Evolutionary conservation across 2,113 vertebrate species (phyloP), one percentile per base, ranked within the genome.

Genomic region (Cyanoderma ruficeps): DNA sequence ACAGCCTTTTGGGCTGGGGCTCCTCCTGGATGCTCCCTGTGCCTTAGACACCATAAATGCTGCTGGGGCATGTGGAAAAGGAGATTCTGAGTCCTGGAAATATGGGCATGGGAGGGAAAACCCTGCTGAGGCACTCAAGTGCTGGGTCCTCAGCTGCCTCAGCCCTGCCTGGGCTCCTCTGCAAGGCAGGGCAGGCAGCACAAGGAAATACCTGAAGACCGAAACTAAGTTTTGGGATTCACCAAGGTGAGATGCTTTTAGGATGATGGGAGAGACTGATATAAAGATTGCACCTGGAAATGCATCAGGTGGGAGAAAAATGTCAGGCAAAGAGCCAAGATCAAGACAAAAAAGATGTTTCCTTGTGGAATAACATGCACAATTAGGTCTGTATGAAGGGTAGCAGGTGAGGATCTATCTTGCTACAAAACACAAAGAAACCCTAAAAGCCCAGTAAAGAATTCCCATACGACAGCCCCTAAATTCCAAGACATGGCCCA

Each of bases 101-200:
- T 1, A 1, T 1, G 20, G 56, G 21, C 0, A 1, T 23, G 31
- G 60, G 17, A 78, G 77, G 8, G 22, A 71, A 90, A 83, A 28
- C 23, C 10, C 83, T 78, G 39, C 44, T 0, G 10, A 70, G 39
- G 21, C 35, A 39, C 20, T 56, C 0, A 0, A 65, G 18, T 21
- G 2, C n/a, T 39, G 64, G 8, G 12, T 57, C 15, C 33, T 61
- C 30, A 69, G 20, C n/a, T 80, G 41, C 55, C 37, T 63, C 81
- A 76, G 46, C 31, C 44, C 30, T 71, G 14, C 47, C 47, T 42
- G 37, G 14, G 12, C 52, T 82, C 52, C 33, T 31, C 53, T 47
- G 23, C 4, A 0, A 16, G 59, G 72, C 56, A 77, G 7, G 70
- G 33, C 30, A 65, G 28, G 15, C 11, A 44, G 69, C 18, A 18